Base-by-base conservation (phyloP, 2,888 invertebrate genomes). In the Noctua pronuba region DNA sequence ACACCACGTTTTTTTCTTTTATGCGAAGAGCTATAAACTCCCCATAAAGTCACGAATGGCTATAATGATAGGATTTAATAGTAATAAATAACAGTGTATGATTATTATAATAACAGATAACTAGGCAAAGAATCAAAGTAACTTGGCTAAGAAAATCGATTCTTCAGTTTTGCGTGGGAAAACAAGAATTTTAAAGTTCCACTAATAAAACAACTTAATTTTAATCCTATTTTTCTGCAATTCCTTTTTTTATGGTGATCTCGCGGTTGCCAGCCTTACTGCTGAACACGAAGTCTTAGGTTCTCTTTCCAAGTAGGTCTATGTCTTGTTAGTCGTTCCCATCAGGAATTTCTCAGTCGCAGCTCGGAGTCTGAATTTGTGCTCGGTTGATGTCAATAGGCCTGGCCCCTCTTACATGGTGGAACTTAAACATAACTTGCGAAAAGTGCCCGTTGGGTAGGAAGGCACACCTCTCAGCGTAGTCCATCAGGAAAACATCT, bases 41-140 rank as follows among this genome's bases (percentile, higher is more conserved):
- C 62, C 60, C 16, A 86, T 75, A 86, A 64, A 86, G 84, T 84
- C 84, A 84, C 84, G 84, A 86, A 73, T 79, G 5, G 35, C 41
- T 66, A 67, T 84, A 79, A 84, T 86, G 67, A 86, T 84, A 68
- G 75, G 62, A 46, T 75, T 79, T 75, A 71, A 86, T 79, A 75
- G 80, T 62, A 79, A 84, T 86, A 86, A 84, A 86, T 86, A 75
- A 74, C 73, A 83, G 8, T 44, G 73, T 58, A 60, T 67, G 41
- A 84, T 80, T 84, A 80, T 73, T 73, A 44, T 84, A 86, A 86
- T 75, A 73, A 86, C 64, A 86, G 52, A 67, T 84, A 84, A 86
- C 49, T 67, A 86, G 55, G 28, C 49, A 75, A 70, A n/a, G 18
- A 55, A 41, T 72, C 68, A 31, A 52, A 66, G 41, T 70, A 76